Conservation (phyloP, 2,113 vertebrate genomes). For the Ceyx melanurus region DNA sequence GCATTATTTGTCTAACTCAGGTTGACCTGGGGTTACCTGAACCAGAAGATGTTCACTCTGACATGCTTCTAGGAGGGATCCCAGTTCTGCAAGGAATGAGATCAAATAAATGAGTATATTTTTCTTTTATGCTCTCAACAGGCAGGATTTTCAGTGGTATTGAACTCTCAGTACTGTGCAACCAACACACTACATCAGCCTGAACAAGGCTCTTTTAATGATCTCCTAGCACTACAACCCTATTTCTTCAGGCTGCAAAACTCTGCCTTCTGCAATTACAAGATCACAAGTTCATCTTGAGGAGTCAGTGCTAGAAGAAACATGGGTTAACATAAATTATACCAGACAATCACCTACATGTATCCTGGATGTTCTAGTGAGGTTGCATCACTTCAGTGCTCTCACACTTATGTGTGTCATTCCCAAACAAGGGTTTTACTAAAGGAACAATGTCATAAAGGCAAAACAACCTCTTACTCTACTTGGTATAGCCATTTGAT, state of each 20-base stretch:
- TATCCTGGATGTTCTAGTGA: not conserved
- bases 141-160: not conserved
- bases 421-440: not conserved
- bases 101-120: not conserved
- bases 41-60: not conserved
- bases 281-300: slow-evolving; percentile 28
- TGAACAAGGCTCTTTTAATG: not conserved
- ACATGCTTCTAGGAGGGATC: not conserved
- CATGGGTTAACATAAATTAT: not conserved
- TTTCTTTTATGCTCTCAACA: not conserved
- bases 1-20: not conserved
- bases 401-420: not conserved
- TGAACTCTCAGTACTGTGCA: not conserved
- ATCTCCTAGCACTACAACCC: not conserved
- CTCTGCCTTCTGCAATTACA: slow-evolving; percentile 7
- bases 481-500: not conserved
- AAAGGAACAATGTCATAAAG: not conserved
- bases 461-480: not conserved
- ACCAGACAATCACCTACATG: not conserved
- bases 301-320: slow-evolving; percentile 33
- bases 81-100: not conserved
- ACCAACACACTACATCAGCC: not conserved
- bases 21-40: not conserved
- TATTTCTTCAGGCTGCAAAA: slow-evolving; percentile 7
- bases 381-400: slow-evolving; percentile 6